phyloP scores from a whole-genome alignment of 1,140 invertebrate species.

The Dinoponera quadriceps region DNA sequence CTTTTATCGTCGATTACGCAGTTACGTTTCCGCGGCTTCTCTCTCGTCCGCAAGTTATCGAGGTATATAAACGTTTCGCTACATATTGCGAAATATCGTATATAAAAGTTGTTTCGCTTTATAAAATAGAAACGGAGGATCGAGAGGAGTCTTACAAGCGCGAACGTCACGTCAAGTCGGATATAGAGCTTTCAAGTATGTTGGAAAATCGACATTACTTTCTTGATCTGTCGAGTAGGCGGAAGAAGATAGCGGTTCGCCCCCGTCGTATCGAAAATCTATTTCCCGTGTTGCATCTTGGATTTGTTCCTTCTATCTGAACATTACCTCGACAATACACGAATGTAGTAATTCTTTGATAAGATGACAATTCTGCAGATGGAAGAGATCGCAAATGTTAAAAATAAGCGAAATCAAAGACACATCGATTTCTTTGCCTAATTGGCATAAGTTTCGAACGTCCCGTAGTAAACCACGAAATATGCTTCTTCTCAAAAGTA shows the following conservation, averaged over 20 bases:
- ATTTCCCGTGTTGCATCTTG: slow-evolving; percentile 53
- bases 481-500: neutral
- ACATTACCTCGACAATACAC: slow-evolving; percentile 46
- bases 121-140: slow-evolving; percentile 29
- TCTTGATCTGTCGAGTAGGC: slow-evolving; percentile 53
- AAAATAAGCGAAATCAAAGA: neutral
- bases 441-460: too few species aligned
- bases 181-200: slow-evolving; percentile 52
- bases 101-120: slow-evolving; percentile 36
- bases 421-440: too few species aligned
- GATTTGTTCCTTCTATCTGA: slow-evolving; percentile 53
- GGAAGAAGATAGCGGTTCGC: slow-evolving; percentile 51
- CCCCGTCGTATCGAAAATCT: slow-evolving; percentile 54
- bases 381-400: neutral
- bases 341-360: slow-evolving; percentile 44
- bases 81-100: neutral
- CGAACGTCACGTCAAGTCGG: slow-evolving; percentile 51
- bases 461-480: too few species aligned
- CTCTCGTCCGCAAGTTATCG: neutral
- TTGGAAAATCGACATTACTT: slow-evolving; percentile 58
- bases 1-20: neutral
- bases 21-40: neutral
- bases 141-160: slow-evolving; percentile 22
- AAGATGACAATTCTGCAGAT: slow-evolving; percentile 42
- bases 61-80: neutral